Evolutionary conservation across 2,888 invertebrate genomes (phyloP).

Genomic region (Lasius platythorax): DNA sequence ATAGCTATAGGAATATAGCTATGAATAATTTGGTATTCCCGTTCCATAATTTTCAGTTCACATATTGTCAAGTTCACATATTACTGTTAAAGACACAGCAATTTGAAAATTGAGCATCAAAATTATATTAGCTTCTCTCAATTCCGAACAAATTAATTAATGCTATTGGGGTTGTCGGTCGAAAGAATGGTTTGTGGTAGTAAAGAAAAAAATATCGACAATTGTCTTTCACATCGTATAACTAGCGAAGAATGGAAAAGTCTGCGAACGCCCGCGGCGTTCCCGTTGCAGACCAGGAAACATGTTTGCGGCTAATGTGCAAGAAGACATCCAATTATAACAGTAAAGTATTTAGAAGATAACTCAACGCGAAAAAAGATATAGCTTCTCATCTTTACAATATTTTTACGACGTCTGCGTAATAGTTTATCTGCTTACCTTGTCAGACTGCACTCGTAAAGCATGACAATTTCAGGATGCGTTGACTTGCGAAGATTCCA

Average conservation of each 20-base stretch:
- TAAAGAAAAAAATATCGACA: conserved; percentile 14
- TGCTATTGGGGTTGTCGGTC: not conserved
- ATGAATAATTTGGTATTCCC: not conserved
- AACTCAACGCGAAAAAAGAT: conserved; percentile 5
- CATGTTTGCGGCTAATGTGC: conserved; percentile 16
- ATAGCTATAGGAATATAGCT: not conserved
- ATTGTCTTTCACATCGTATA: conserved; percentile 11
- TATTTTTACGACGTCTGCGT: not conserved
- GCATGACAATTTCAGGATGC: not conserved
- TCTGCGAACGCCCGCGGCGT: conserved; percentile 22
- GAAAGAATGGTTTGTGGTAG: not conserved
- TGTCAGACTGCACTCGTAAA: not conserved
- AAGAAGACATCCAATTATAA: conserved; percentile 36
- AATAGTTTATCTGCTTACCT: conserved; percentile 17
- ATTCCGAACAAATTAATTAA: not conserved
- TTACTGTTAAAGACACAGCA: not conserved
- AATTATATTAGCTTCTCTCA: not conserved
- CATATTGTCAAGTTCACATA: not conserved
- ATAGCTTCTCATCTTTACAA: conserved; percentile 24
- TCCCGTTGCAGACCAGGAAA: conserved; percentile 32
- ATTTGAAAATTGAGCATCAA: not conserved
- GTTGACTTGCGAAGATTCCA: not conserved
- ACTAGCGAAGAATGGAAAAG: conserved; percentile 26
- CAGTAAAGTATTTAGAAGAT: conserved; percentile 43
- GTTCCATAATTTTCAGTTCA: not conserved